Base-by-base conservation (phyloP, 1,140 invertebrate species). In the Drosophila micromelanica region DNA sequence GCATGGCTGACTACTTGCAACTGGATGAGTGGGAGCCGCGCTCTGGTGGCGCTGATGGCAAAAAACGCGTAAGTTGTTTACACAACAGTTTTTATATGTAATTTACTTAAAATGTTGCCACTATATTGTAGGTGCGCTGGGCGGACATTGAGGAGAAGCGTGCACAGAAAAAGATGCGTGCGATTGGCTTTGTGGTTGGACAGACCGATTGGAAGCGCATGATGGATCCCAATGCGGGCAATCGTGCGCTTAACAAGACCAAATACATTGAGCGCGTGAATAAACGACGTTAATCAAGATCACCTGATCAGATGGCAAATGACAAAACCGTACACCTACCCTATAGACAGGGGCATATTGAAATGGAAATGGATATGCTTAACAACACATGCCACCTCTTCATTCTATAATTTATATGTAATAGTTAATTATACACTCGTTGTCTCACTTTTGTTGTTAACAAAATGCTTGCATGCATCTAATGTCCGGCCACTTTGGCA, bases 141-240 rank as follows among this genome's bases (percentile, higher is more conserved):
- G 98, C 98, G n/a, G 98, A 99, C 93, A 94, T 99, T 79, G 98
- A 98, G 93, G 98, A 98, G 92, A 94, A 95, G 80, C 96, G 96
- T 76, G 92, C 96, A 76, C 97, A 98, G 93, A 95, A 97, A 86
- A 97, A 97, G 93, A 96, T 98, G 94, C 95, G 97, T 23, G 97
- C 97, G 11, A 96, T 99, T 52, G 98, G 98, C 12, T 99, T 99
- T 93, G 97, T 99, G 37, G 97, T 99, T 45, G 98, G 98, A 3
- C 97, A 98, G 76, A 98, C 97, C 0, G 96, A 99, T 92, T 99
- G 98, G 98, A 95, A 96, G 60, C 94, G 97, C 80, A 98, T 99
- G 95, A 97, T 97, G 92, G 97, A 98, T 93, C 97, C 97, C 9
- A 96, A 96, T n/a, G 95, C 95, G 90, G 97, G 97, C 3, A 95